Base-by-base conservation (phyloP, 2,888 invertebrate genomes). In the Tetragnatha montana region DNA sequence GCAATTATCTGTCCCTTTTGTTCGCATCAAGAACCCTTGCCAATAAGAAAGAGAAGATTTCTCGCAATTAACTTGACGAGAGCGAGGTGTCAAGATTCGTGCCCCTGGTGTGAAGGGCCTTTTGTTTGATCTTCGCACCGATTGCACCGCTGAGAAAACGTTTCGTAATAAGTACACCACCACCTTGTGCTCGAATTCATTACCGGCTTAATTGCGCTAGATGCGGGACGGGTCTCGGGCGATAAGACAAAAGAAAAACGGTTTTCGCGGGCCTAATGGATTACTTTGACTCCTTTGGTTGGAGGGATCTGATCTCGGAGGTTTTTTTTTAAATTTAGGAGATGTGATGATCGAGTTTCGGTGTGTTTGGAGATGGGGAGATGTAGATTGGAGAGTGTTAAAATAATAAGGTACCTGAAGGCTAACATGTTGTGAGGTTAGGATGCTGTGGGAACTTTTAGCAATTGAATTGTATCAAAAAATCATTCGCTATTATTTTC, bases 61-160 rank as follows among this genome's bases (percentile, higher is more conserved):
- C 50, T 85, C 78, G 78, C 71, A 78, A 85, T 85, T 85, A 85
- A 79, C 50, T 49, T 85, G 85, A 70, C 51, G 78, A 50, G 69
- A 47, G 69, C 35, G 50, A 79, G 22, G 85, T 85, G 85, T 78
- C 78, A 85, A 51, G 71, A 71, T 78, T 78, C 70, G 7, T 78
- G 70, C 71, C 22, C 70, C 35, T 50, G 17, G 50, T 60, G 14
- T 1, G 69, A 19, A 8, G 50, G 69, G 22, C 22, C 60, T 69
- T 80, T 80, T 69, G 21, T 49, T 35, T 14, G 75, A 47, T 60
- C 60, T 17, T 60, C 60, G 17, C 12, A 60, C 6, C 14, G 60
- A 60, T 60, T 60, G 60, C 1, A 60, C 60, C 14, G 35, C 4
- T 35, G 4, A 35, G 17, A 60, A 60, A 60, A 60, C 12, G 60